Percentiles rank a stretch among this genome's conserved stretches.
Conservation (phyloP, 2,113 vertebrate species). For the human region DNA sequence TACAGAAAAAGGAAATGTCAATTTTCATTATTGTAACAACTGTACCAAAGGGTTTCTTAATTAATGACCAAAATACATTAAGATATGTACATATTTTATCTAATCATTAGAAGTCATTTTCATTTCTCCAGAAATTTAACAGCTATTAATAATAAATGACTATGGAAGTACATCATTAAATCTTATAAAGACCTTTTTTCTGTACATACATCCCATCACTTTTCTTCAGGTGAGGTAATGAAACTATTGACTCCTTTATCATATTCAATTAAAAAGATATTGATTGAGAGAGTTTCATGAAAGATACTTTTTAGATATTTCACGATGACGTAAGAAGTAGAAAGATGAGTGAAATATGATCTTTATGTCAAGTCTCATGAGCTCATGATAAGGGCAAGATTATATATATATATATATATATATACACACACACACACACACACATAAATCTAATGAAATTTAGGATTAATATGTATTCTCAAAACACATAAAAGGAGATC, state of each 20-base stretch:
- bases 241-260: background rate
- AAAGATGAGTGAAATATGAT: background rate
- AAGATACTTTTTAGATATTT: background rate
- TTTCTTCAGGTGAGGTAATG: background rate
- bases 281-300: background rate
- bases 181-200: background rate
- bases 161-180: background rate
- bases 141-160: background rate
- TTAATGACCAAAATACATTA: background rate
- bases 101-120: background rate
- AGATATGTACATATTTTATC: background rate
- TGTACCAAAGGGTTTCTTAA: background rate
- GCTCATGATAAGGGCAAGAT: background rate
- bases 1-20: background rate
- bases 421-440: too few relatives aligned
- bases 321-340: background rate
- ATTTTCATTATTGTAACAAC: background rate
- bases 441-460: background rate
- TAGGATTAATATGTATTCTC: background rate
- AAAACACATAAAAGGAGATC: background rate
- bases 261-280: background rate
- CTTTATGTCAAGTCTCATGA: background rate
- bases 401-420: too few relatives aligned
- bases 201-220: background rate
- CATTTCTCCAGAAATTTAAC: background rate